Evolutionary conservation across 2,797 vertebrate genomes (phyloP), one percentile per base, ranked within the genome.

Genomic region (Pogonophryne albipinna): DNA sequence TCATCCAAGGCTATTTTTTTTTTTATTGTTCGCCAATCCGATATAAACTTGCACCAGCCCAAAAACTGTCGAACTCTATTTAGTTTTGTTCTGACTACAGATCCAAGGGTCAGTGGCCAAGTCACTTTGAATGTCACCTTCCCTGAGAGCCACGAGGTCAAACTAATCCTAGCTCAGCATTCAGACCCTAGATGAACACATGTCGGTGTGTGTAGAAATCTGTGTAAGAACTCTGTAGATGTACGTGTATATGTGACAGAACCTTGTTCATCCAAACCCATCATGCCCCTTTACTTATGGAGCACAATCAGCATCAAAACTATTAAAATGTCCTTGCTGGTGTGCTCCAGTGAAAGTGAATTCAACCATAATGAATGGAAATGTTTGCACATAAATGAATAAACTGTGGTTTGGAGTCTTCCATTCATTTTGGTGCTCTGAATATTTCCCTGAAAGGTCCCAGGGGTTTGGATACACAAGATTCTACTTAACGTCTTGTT

Each of bases 251-350:
- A 65, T 51, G 20, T n/a, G 13, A 64, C 27, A 65, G 27, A 80
- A 73, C 27, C 78, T 74, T 85, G 81, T 91, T 71, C 67, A 80
- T 91, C 72, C 88, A 88, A 91, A 84, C 75, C 73, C 47, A 15
- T 50, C 66, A 52, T 10, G n/a, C 31, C 16, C 50, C 51, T 71
- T 17, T 41, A 27, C 27, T 74, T 13, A 50, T 61, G 14, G 11
- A 71, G 17, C 51, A 53, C 9, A 66, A 9, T 55, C 23, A 9
- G 10, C 20, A 13, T 57, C 10, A 10, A 53, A 76, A 49, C 15
- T 0, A 65, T 15, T 14, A 2, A 52, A 41, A 55, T 17, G 16
- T 57, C 34, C 16, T 68, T 15, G 0, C 41, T 59, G 52, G 14
- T 66, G 20, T 10, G 6, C n/a, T 16, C 12, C 76, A 53, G 53